These are phyloP conservation scores for Stenoptilia bipunctidactyla DNA, from an alignment of 2,888 invertebrate genomes.

Conservation along the genomic window DNA sequence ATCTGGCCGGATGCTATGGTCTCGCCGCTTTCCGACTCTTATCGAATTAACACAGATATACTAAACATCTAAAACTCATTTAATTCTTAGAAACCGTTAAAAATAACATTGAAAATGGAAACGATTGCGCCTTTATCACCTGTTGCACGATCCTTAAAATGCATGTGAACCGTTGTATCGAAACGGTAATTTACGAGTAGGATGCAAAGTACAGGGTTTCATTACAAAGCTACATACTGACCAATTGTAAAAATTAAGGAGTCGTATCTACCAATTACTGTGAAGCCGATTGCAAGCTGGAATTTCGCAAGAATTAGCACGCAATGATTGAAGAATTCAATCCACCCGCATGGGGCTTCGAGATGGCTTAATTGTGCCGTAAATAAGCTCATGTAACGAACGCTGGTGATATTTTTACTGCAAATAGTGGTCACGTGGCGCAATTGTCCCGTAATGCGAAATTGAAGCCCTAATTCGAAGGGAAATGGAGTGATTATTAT, in stretches of 20 bases:
- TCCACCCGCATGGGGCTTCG: conserved; percentile 49
- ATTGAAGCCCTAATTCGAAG: conserved; percentile 27
- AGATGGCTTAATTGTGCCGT: conserved; percentile 54
- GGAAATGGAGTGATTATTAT: conserved; percentile 60
- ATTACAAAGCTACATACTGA: conserved; percentile 13
- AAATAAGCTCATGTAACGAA: conserved; percentile 43
- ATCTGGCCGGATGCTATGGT: conserved; percentile 46
- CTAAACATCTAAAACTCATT: conserved; percentile 18
- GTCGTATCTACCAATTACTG: not conserved
- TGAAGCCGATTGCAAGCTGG: too few relatives aligned
- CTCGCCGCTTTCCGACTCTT: conserved; percentile 44
- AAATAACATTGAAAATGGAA: too few relatives aligned
- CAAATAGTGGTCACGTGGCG: conserved; percentile 65
- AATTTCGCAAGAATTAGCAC: not conserved
- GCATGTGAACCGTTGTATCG: too few relatives aligned
- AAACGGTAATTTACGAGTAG: too few relatives aligned
- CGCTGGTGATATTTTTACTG: conserved; percentile 47
- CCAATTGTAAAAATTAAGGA: conserved; percentile 18
- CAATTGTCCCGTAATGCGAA: conserved; percentile 46
- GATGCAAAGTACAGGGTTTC: conserved; percentile 13
- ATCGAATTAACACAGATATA: conserved; percentile 27
- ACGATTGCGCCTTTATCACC: too few relatives aligned
- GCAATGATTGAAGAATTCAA: conserved; percentile 19
- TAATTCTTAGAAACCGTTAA: too few relatives aligned
- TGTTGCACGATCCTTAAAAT: too few relatives aligned